Evolutionary conservation across 2,797 vertebrate genomes (phyloP), one percentile per base, ranked within the genome.

Genomic region (Mycteria americana): DNA sequence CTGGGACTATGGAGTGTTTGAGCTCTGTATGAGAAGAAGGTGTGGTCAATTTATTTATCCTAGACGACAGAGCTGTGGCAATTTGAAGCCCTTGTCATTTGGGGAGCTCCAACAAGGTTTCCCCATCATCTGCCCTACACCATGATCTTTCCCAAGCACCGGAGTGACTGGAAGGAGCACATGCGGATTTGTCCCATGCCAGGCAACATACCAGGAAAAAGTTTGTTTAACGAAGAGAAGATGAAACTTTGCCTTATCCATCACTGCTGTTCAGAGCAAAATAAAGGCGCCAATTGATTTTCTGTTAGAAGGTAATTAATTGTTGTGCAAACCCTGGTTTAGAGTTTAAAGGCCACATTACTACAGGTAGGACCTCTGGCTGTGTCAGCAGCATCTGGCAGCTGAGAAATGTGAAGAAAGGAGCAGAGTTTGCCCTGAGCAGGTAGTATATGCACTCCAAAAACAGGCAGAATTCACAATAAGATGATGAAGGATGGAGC

Each of bases 231-330:
- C 2, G 6, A 37, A 69, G 78, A 78, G 76, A 89, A 88, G 88
- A 88, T 3, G 30, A 88, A 86, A 92, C 76, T 46, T 73, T 64
- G 53, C 74, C 63, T 95, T 93, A 95, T 96, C 84, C 90, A 90
- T 96, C 96, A 96, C 22, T 59, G 88, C 53, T 75, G 45, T 50
- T 54, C 59, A 76, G 70, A 75, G 56, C 1, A 10, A 73, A 96
- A 92, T 41, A 81, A 84, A 79, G 74, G 63, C 3, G 0, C 39
- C 69, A 7, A 97, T 96, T 95, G 96, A 97, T 97, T 97, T 96
- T 97, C 70, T 96, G 97, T 90, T 95, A 30, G 84, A 48, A 75
- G 60, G 84, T 93, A 92, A 97, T 96, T 92, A 95, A 95, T 96
- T 79, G 92, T 64, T 79, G 80, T 82, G 67, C 85, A 91, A 90